Conservation (phyloP, 2,113 vertebrate species). For the Nothoprocta perdicaria region DNA sequence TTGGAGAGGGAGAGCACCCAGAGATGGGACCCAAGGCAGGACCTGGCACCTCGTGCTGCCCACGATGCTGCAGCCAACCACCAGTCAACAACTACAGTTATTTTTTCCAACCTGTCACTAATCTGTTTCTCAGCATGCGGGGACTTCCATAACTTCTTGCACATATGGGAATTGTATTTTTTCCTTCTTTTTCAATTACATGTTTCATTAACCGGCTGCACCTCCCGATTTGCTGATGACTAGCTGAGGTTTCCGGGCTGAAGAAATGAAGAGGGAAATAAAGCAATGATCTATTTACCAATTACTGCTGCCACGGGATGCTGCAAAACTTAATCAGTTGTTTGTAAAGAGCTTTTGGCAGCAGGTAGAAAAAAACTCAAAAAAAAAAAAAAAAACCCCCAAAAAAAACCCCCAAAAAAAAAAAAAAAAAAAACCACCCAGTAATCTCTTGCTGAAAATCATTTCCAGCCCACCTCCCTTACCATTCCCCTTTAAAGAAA, state of each 20-base stretch:
- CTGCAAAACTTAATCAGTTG: slow-evolving; percentile 14
- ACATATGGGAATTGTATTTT: background rate
- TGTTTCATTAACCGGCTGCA: background rate
- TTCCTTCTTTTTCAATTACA: slow-evolving; percentile 2
- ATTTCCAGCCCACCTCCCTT: background rate
- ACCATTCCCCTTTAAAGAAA: background rate
- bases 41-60: no score
- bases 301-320: background rate
- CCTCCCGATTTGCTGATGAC: background rate
- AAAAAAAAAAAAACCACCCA: background rate
- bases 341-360: slow-evolving; percentile 5
- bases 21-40: background rate
- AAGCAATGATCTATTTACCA: background rate
- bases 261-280: slow-evolving; percentile 16
- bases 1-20: background rate
- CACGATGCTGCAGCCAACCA: no score
- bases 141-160: background rate
- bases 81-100: background rate
- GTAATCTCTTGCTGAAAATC: background rate
- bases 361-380: no score
- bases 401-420: no score
- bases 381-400: background rate
- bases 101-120: background rate
- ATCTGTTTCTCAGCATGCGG: background rate
- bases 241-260: background rate